Evolutionary conservation across 2,113 vertebrate species (phyloP).

Genomic region (Gadus chalcogrammus): DNA sequence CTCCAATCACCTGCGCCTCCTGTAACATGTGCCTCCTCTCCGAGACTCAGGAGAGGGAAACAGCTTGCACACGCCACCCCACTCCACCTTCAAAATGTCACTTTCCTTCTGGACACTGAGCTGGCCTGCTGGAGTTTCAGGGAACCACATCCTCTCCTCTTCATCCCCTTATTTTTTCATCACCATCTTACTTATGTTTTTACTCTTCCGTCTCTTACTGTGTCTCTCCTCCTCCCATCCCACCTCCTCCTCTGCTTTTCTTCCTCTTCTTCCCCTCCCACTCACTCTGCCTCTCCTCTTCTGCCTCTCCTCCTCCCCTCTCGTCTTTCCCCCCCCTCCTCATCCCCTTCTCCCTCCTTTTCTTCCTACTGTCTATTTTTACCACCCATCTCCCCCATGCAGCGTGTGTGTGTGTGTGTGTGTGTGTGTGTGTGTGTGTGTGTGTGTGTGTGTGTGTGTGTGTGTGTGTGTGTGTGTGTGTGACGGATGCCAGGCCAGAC

Average conservation of each 20-base stretch:
- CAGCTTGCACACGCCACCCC: conserved; percentile 6
- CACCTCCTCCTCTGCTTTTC: neutral
- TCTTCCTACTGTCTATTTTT: neutral
- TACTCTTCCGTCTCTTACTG: neutral
- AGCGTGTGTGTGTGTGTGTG: too few species aligned
- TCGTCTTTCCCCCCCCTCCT: too few species aligned
- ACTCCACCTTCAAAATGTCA: conserved; percentile 5
- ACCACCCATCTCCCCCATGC: too few species aligned
- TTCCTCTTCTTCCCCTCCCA: neutral
- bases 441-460: neutral
- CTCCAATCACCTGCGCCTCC: too few species aligned
- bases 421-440: neutral
- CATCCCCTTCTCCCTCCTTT: neutral
- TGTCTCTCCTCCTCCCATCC: too few species aligned
- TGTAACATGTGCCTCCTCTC: neutral
- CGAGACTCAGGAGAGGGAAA: neutral
- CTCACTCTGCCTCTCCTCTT: neutral
- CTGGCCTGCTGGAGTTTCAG: neutral
- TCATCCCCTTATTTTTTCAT: neutral
- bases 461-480: too few species aligned
- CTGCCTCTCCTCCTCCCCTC: neutral
- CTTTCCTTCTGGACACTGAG: conserved; percentile 11
- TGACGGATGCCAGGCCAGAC: too few species aligned
- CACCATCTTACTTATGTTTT: neutral
- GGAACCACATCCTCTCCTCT: neutral